Evolutionary conservation across 2,113 vertebrate species (phyloP).

Genomic region (Sclerurus mexicanus): DNA sequence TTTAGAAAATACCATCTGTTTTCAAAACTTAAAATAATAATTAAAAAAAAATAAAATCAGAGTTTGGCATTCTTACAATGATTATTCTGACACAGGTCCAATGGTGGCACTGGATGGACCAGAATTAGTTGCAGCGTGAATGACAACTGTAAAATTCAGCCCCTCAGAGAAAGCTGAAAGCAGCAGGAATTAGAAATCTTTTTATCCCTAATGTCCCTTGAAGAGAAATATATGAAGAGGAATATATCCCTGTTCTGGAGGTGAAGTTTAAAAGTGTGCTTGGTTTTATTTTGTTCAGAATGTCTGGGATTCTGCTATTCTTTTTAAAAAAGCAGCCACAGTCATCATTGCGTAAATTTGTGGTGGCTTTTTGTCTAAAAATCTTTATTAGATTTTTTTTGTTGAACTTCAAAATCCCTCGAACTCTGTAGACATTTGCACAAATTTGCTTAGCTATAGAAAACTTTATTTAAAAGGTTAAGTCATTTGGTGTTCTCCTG

Average conservation of each 20-base stretch:
- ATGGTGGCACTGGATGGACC: not conserved
- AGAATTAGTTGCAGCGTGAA: not conserved
- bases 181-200: not conserved
- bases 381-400: not conserved
- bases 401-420: not conserved
- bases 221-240: not conserved
- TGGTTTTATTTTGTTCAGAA: not conserved
- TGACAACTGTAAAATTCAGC: not conserved
- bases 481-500: not conserved
- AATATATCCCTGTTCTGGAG: not conserved
- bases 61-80: not conserved
- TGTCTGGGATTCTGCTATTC: not conserved
- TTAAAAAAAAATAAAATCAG: no score
- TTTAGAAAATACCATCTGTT: not conserved
- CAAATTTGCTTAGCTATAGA: not conserved
- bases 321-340: not conserved
- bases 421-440: not conserved
- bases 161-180: not conserved
- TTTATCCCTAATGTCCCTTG: not conserved
- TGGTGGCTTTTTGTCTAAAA: not conserved
- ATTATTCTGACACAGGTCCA: not conserved
- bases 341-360: not conserved
- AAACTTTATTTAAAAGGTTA: not conserved
- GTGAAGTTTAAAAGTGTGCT: not conserved
- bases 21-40: not conserved